Evolutionary conservation across 2,113 vertebrate genomes (phyloP).

Genomic region (Nestor notabilis): DNA sequence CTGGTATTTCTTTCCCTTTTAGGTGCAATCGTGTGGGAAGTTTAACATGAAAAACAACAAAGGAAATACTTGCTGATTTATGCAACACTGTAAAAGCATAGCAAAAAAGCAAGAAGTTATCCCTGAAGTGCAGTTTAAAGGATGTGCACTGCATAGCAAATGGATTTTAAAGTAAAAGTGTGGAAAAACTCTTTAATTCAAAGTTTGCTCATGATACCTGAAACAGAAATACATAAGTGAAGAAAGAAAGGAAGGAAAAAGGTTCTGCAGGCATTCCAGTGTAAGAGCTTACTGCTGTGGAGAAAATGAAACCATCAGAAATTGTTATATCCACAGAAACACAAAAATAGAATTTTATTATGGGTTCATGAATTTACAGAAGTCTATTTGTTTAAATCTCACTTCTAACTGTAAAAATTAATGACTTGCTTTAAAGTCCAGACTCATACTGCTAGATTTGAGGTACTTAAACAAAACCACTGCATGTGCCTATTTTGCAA

Average conservation of each 20-base stretch:
- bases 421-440: background rate
- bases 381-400: background rate
- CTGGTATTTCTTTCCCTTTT: background rate
- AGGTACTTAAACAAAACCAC: background rate
- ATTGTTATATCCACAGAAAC: background rate
- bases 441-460: background rate
- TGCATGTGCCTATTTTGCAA: background rate
- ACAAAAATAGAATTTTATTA: background rate
- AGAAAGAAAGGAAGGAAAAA: background rate
- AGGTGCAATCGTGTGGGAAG: background rate
- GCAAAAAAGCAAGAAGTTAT: background rate
- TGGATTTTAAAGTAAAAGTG: background rate
- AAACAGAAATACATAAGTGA: background rate
- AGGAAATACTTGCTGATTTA: slow-evolving; percentile 5
- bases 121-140: background rate
- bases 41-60: background rate
- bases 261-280: background rate
- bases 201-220: background rate
- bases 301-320: background rate
- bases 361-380: background rate
- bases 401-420: background rate
- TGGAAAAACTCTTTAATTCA: background rate
- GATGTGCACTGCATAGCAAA: background rate
- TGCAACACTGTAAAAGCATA: background rate
- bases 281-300: background rate